Base-by-base conservation (phyloP, 2,888 invertebrate species). In the Diaprepes abbreviatus region DNA sequence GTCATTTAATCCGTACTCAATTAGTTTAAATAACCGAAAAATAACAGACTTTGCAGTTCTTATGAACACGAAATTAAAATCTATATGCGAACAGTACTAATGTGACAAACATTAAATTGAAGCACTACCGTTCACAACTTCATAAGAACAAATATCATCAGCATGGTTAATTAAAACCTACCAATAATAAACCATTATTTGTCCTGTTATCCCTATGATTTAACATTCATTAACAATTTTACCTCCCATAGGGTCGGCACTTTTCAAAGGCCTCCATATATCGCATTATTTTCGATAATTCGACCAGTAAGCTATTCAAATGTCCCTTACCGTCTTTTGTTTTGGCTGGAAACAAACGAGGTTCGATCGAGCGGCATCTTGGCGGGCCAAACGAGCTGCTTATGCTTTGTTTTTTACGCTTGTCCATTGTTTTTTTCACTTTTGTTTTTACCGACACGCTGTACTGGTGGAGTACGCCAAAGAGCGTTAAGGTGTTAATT, bases 241-340 rank as follows among this genome's bases (percentile, higher is more conserved):
- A 54, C 52, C 50, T 38, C 66, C 57, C 66, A 57, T 58, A n/a
- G 38, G 17, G 59, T 16, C 59, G 66, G 59, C 59, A 14, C 33
- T 19, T 38, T 52, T 59, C 50, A 66, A 66, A 59, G 66, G 35
- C 45, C 36, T 43, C 16, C 24, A 24, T 54, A 63, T 63, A 63
- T 63, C 54, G 38, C 66, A 66, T 66, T 52, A 43, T 66, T 66
- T 66, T 59, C 50, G 66, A 66, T 58, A 59, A 59, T 59, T 50
- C 65, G 57, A 57, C 21, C 35, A 65, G 43, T 65, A 21, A 28
- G n/a, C 57, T 48, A 66, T 66, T 66, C 66, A 66, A 59, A 66
- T 38, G 58, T 38, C 48, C 33, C 50, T 58, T 50, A 58, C 58
- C 58, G 43, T 55, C 54, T 57, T 66, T 66, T 66, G 59, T 66